These are phyloP conservation scores for Sus scrofa DNA, from an alignment of 2,113 vertebrate species.

Conservation along the genomic window DNA sequence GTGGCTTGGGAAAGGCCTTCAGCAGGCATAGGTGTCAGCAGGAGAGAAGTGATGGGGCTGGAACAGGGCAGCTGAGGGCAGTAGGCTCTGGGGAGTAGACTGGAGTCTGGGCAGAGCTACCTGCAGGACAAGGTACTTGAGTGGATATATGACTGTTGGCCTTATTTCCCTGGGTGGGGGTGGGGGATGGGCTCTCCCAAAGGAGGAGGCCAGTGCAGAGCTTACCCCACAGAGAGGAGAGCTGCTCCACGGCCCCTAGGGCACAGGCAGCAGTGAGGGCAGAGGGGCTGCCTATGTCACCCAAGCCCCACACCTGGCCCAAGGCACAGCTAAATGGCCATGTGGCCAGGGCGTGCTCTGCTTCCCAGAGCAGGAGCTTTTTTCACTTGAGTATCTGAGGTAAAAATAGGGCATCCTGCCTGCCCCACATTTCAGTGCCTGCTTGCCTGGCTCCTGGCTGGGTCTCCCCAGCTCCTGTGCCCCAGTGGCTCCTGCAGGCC, in stretches of 20 bases:
- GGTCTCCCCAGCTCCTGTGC: background rate
- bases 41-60: background rate
- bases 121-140: background rate
- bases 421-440: background rate
- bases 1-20: background rate
- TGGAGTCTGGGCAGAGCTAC: background rate
- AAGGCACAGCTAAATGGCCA: background rate
- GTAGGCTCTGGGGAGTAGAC: background rate
- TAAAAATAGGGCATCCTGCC: rapidly evolving
- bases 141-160: too few species aligned
- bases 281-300: background rate
- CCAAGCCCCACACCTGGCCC: background rate
- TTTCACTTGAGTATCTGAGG: too few species aligned
- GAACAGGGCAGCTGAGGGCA: background rate
- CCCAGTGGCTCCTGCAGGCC: background rate
- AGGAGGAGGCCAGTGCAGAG: too few species aligned
- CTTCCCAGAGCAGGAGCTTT: too few species aligned
- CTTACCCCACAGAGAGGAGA: too few species aligned
- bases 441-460: background rate
- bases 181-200: too few species aligned
- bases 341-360: rapidly evolving
- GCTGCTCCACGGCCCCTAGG: too few species aligned
- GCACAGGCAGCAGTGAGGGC: background rate
- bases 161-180: background rate
- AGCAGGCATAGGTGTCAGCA: constrained; percentile 79